Evolutionary conservation across 1,140 invertebrate genomes (phyloP).

Genomic region (Formica selysi): DNA sequence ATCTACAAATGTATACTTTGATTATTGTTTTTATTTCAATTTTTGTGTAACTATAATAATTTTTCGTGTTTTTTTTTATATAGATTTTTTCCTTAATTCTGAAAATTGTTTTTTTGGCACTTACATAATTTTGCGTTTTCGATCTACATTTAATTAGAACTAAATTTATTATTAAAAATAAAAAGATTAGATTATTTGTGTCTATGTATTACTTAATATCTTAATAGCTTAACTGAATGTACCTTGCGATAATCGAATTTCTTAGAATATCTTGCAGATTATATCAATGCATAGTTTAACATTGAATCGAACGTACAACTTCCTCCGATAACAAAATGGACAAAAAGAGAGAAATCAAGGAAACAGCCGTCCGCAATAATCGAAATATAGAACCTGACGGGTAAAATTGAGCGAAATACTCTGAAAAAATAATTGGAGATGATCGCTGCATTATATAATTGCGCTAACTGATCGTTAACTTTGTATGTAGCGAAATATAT

Average conservation of each 20-base stretch:
- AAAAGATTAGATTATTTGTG: conserved; percentile 18
- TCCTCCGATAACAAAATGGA: conserved; percentile 7
- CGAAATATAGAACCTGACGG: conserved; percentile 21
- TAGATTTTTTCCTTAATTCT: not conserved
- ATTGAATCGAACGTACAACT: conserved; percentile 1
- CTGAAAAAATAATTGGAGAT: not conserved
- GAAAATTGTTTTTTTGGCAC: not conserved
- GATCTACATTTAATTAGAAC: not conserved
- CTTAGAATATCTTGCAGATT: conserved; percentile 48
- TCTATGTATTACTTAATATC: conserved; percentile 40
- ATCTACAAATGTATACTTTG: not conserved
- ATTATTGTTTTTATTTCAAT: not conserved
- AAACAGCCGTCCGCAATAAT: conserved; percentile 67
- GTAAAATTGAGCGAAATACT: not conserved
- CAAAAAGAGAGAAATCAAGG: conserved; percentile 7
- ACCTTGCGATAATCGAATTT: conserved; percentile 22
- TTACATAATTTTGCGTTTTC: conserved; percentile 44
- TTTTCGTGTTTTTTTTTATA: not conserved
- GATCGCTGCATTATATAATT: conserved; percentile 48
- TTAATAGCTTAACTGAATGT: conserved; percentile 38
- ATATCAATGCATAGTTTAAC: not conserved
- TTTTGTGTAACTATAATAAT: not conserved
- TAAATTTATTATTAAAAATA: conserved; percentile 13
- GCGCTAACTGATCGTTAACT: conserved; percentile 60
- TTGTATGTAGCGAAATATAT: conserved; percentile 53